Percentiles rank a stretch among this genome's conserved stretches.
Conservation (phyloP, 2,888 invertebrate species). For the Cyclophora punctaria region DNA sequence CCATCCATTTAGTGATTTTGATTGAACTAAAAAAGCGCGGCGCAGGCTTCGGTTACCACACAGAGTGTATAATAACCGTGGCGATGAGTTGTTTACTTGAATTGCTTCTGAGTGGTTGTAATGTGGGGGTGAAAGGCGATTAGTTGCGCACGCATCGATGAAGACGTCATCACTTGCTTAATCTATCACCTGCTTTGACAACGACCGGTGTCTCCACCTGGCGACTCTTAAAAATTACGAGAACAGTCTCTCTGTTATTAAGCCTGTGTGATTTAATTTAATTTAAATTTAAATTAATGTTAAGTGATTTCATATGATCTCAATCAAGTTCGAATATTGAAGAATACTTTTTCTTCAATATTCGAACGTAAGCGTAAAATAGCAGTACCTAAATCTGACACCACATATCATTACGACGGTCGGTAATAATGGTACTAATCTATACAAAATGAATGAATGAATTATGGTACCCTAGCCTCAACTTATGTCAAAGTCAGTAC, state of each 20-base stretch:
- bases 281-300: too few species aligned
- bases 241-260: not conserved
- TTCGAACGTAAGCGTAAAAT: too few species aligned
- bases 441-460: too few species aligned
- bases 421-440: too few species aligned
- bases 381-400: too few species aligned
- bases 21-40: slow-evolving; percentile 38
- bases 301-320: too few species aligned
- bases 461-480: too few species aligned
- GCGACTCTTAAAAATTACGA: slow-evolving; percentile 9
- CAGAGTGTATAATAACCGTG: slow-evolving; percentile 34
- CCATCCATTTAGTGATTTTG: slow-evolving; percentile 45
- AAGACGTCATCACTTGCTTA: slow-evolving; percentile 42
- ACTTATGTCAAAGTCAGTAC: too few species aligned
- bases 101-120: slow-evolving; percentile 35
- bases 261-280: too few species aligned
- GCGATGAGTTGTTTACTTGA: slow-evolving; percentile 29
- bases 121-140: slow-evolving; percentile 44
- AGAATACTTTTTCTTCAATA: too few species aligned
- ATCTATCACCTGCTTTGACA: slow-evolving; percentile 46
- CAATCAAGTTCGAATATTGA: too few species aligned
- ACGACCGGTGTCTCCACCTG: slow-evolving; percentile 39
- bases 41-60: slow-evolving; percentile 46
- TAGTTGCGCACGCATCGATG: slow-evolving; percentile 60
- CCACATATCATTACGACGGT: too few species aligned